Percentiles rank a stretch among this genome's conserved stretches.
Evolutionary conservation across 2,797 vertebrate genomes (phyloP).

Genomic region (Taeniopygia guttata): DNA sequence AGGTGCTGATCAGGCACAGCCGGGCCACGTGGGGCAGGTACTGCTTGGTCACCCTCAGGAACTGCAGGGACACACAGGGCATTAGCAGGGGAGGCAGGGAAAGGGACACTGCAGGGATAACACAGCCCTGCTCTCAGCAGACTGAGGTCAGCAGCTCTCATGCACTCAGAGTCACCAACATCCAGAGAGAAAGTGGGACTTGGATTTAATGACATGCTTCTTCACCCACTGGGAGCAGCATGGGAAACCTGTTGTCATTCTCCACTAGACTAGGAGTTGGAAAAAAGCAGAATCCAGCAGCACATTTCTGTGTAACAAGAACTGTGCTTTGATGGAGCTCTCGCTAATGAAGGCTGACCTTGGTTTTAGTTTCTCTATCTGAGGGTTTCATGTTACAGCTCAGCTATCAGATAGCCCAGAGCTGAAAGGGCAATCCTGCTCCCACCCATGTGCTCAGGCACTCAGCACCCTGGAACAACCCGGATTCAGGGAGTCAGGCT

Average conservation of each 20-base stretch:
- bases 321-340: background rate
- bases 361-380: slow-evolving; percentile 33
- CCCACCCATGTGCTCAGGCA: background rate
- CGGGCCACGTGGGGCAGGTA: slow-evolving; percentile 94
- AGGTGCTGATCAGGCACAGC: slow-evolving; percentile 96
- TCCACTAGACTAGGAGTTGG: background rate
- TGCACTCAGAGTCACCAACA: background rate
- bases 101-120: background rate
- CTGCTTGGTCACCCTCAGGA: slow-evolving; percentile 94
- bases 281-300: background rate
- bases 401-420: background rate
- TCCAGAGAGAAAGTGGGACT: background rate
- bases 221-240: background rate
- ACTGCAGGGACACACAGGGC: slow-evolving; percentile 71
- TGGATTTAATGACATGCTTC: background rate
- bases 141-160: background rate
- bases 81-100: background rate
- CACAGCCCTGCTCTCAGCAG: background rate
- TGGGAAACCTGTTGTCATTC: background rate
- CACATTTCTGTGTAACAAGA: background rate
- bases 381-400: slow-evolving; percentile 50
- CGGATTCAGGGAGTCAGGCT: background rate
- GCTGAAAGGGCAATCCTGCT: slow-evolving; percentile 49
- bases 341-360: slow-evolving; percentile 7
- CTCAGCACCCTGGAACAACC: background rate